phyloP scores from a whole-genome alignment of 1,140 invertebrate genomes.

The Trachymyrmex cornetzi region DNA sequence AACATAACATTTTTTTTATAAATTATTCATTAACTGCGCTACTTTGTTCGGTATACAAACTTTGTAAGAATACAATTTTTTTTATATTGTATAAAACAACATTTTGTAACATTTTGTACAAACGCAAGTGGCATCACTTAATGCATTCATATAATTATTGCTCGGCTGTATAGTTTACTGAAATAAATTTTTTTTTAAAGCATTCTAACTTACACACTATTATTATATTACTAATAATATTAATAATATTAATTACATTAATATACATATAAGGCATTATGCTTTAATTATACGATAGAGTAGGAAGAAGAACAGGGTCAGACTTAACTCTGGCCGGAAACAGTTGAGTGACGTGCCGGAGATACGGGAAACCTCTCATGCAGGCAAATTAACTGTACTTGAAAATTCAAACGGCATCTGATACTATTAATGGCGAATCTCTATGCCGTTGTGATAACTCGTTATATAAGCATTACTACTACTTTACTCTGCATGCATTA shows the following conservation, averaged over 20 bases:
- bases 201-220: neutral
- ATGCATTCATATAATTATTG: neutral
- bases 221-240: neutral
- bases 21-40: neutral
- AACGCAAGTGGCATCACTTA: neutral
- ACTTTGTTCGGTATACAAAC: neutral
- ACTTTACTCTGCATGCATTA: neutral
- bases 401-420: slow-evolving; percentile 71
- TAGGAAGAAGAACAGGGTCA: slow-evolving; percentile 41
- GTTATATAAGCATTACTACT: slow-evolving; percentile 12
- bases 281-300: slow-evolving; percentile 10
- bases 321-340: slow-evolving; percentile 74
- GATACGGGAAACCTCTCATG: slow-evolving; percentile 75
- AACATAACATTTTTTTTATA: too few relatives aligned
- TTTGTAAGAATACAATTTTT: neutral
- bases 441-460: slow-evolving; percentile 45
- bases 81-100: neutral
- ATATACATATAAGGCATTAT: neutral
- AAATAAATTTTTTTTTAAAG: neutral
- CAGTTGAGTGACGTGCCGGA: slow-evolving; percentile 72
- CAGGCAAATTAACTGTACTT: slow-evolving; percentile 72
- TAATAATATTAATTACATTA: neutral
- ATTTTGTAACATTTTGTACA: slow-evolving; percentile 3
- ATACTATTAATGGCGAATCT: slow-evolving; percentile 24
- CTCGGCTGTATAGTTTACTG: neutral